A percentile compares a stretch with the other conserved stretches of the same genome.
Evolutionary conservation across 2,797 vertebrate genomes (phyloP).

Genomic region (Phoebastria nigripes): DNA sequence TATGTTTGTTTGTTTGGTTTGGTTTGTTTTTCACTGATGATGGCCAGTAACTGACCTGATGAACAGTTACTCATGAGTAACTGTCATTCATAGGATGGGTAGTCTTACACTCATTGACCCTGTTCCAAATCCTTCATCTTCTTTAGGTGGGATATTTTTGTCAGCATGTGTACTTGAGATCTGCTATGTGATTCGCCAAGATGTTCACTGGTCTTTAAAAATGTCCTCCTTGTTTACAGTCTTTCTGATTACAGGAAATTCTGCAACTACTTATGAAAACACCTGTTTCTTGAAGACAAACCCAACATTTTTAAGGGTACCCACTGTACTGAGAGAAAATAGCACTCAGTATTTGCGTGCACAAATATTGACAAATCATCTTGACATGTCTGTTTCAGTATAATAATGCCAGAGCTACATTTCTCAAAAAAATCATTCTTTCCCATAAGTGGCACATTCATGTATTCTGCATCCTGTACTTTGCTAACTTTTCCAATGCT

Average conservation of each 20-base stretch:
- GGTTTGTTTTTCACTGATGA: neutral
- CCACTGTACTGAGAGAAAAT: neutral
- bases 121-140: neutral
- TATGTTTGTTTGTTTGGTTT: rapidly evolving
- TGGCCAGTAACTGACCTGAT: neutral
- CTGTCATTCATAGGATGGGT: neutral
- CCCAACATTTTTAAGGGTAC: neutral
- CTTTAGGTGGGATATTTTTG: neutral
- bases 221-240: neutral
- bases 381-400: neutral
- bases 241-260: neutral
- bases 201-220: neutral
- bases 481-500: neutral
- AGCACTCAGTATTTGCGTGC: neutral
- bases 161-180: neutral
- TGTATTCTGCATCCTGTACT: neutral
- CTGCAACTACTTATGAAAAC: neutral
- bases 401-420: neutral
- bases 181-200: neutral
- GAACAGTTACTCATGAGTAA: neutral
- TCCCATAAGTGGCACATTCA: neutral
- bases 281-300: neutral
- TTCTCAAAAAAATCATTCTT: neutral
- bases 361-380: neutral
- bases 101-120: neutral